Conservation (phyloP, 1,140 invertebrate species). For the Saccostrea cuccullata region DNA sequence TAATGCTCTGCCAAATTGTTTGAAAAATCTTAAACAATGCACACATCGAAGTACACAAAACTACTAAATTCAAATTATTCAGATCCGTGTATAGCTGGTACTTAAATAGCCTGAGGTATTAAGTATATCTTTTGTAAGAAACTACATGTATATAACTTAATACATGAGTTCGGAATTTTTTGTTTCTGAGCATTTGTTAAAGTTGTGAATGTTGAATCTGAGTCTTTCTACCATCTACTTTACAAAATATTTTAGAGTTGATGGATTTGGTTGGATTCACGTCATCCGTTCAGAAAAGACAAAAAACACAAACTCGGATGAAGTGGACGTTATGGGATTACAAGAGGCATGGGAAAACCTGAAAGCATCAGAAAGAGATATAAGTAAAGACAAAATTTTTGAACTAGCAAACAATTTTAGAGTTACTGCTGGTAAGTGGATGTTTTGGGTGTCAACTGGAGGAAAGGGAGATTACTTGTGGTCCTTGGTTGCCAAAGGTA, state of each 20-base stretch:
- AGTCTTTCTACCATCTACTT: not conserved
- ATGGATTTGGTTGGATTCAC: constrained; percentile 55
- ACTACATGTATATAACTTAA: no score
- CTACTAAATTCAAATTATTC: no score
- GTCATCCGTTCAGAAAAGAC: not conserved
- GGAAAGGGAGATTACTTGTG: constrained; percentile 61
- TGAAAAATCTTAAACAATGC: not conserved
- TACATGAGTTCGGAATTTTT: no score
- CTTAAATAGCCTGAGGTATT: no score
- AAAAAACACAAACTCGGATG: not conserved
- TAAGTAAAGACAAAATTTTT: constrained; percentile 51
- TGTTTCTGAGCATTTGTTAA: no score
- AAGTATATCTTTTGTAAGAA: no score
- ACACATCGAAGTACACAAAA: no score
- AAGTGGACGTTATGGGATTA: constrained; percentile 32
- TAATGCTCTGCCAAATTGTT: not conserved
- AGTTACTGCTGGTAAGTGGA: constrained; percentile 59
- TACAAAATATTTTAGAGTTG: constrained; percentile 38
- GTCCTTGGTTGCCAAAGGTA: constrained; percentile 54
- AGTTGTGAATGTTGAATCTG: no score
- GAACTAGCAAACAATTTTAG: constrained; percentile 53
- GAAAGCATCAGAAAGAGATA: constrained; percentile 48
- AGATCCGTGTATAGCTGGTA: no score
- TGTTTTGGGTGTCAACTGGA: constrained; percentile 54
- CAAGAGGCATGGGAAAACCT: constrained; percentile 53